Conservation (phyloP, 2,113 vertebrate species). For the Uria aalge region DNA sequence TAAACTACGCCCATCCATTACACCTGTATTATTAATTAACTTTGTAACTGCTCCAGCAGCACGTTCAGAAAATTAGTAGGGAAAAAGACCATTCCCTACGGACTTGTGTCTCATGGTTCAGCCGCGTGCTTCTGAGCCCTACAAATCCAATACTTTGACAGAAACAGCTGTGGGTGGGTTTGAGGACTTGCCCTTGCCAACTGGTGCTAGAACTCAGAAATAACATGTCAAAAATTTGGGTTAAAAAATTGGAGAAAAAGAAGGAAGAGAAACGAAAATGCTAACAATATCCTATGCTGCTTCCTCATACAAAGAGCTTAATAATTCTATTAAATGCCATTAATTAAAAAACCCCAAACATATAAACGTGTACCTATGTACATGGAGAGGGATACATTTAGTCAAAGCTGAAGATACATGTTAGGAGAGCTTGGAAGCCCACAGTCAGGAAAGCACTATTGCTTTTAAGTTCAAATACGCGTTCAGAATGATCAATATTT, state of each 20-base stretch:
- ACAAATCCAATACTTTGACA: rapidly evolving
- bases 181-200: not conserved
- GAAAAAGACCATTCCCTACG: not conserved
- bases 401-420: not conserved
- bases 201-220: not conserved
- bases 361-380: not conserved
- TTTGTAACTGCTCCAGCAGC: not conserved
- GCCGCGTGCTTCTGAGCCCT: not conserved
- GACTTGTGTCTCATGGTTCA: not conserved
- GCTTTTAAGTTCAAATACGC: not conserved
- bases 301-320: not conserved
- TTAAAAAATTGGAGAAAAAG: not conserved
- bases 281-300: not conserved
- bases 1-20: not conserved
- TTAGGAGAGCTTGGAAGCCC: not conserved
- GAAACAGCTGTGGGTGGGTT: not conserved
- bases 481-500: not conserved
- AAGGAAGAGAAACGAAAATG: not conserved
- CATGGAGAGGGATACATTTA: not conserved
- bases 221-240: not conserved
- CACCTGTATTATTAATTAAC: not conserved
- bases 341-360: not conserved
- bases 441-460: not conserved
- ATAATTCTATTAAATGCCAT: not conserved
- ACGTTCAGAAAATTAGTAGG: not conserved